Evolutionary conservation across 2,113 vertebrate genomes (phyloP).

Genomic region (Bufo gargarizans): DNA sequence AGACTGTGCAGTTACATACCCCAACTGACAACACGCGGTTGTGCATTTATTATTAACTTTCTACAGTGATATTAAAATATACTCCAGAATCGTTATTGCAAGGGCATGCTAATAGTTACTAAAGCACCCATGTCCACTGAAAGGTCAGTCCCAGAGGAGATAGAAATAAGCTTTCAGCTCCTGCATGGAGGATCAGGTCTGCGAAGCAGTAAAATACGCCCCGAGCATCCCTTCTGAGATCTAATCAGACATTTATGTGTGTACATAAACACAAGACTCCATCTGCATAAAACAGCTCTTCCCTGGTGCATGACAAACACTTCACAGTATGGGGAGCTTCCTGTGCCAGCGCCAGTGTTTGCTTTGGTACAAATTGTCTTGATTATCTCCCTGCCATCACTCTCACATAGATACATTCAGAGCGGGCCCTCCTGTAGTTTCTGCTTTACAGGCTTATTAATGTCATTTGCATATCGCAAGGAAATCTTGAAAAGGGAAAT

Average conservation of each 20-base stretch:
- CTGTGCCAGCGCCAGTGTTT: slow-evolving; percentile 30
- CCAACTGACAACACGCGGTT: no score
- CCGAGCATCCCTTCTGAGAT: background rate
- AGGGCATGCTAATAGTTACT: no score
- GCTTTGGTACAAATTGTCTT: slow-evolving; percentile 34
- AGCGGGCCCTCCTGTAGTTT: slow-evolving; percentile 18
- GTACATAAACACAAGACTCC: slow-evolving; percentile 28
- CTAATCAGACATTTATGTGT: slow-evolving; percentile 26
- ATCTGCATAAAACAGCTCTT: slow-evolving; percentile 33
- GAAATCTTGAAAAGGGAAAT: slow-evolving; percentile 15
- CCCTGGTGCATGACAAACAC: slow-evolving; percentile 8
- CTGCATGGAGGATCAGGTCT: background rate
- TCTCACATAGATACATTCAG: background rate
- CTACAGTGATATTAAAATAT: no score
- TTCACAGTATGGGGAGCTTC: slow-evolving; percentile 22
- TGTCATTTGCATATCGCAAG: slow-evolving; percentile 26
- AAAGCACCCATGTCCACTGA: background rate
- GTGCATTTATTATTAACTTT: no score
- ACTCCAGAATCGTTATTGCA: no score
- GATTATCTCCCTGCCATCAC: slow-evolving; percentile 22
- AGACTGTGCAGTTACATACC: no score
- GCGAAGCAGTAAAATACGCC: background rate
- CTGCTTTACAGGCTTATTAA: slow-evolving; percentile 31
- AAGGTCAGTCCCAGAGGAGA: slow-evolving; percentile 5
- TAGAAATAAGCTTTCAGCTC: slow-evolving; percentile 8